Percentiles rank a stretch among this genome's conserved stretches.
Conservation (phyloP, 2,797 vertebrate species). For the Parambassis ranga region DNA sequence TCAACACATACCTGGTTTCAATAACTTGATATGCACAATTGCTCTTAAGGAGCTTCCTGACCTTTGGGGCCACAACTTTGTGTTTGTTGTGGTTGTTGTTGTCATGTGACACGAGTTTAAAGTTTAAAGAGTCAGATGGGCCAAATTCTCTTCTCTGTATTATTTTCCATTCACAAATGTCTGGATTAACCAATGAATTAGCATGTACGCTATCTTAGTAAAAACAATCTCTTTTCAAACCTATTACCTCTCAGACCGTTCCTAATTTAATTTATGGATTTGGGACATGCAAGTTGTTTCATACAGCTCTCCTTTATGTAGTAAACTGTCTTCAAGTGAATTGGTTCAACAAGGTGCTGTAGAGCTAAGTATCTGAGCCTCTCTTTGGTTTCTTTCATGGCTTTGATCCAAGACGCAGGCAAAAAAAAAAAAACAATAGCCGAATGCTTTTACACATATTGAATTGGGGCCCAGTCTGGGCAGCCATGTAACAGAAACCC, state of each 20-base stretch:
- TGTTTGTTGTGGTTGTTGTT: conserved; percentile 34
- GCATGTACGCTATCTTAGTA: neutral
- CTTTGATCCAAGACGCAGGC: conserved; percentile 60
- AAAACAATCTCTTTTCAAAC: neutral
- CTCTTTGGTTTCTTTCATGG: conserved; percentile 36
- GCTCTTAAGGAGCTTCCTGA: conserved; percentile 24
- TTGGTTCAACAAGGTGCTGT: conserved; percentile 29
- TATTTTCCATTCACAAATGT: neutral
- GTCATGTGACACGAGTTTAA: conserved; percentile 31
- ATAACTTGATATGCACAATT: conserved; percentile 36
- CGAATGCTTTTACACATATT: conserved; percentile 68
- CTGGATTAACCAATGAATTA: neutral
- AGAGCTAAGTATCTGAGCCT: conserved; percentile 38
- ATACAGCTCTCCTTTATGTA: neutral
- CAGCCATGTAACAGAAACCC: conserved; percentile 68
- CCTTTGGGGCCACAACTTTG: conserved; percentile 31
- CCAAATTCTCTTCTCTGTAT: neutral
- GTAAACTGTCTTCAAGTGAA: conserved; percentile 11
- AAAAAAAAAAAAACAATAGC: conserved; percentile 63
- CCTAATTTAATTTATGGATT: conserved; percentile 8
- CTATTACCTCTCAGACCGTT: neutral
- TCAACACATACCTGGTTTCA: conserved; percentile 29
- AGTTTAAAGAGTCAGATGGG: conserved; percentile 20
- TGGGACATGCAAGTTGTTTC: neutral
- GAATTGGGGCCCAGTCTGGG: conserved; percentile 55